Evolutionary conservation across 2,113 vertebrate species (phyloP).

Genomic region (Todiramphus saurophagus): DNA sequence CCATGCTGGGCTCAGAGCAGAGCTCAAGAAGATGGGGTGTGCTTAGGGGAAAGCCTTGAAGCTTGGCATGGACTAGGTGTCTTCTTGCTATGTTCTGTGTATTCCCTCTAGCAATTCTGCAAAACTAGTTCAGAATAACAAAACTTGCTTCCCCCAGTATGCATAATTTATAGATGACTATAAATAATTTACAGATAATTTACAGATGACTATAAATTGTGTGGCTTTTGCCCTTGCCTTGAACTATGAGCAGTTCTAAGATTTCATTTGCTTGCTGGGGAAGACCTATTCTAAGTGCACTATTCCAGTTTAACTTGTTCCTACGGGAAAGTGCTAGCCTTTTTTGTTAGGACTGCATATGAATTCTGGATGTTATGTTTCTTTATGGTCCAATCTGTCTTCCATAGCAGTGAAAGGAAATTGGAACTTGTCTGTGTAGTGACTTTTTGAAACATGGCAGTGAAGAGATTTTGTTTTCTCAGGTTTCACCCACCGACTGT

Average conservation of each 20-base stretch:
- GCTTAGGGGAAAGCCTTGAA: not conserved
- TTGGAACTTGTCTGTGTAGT: not conserved
- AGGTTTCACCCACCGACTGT: conserved; percentile 94
- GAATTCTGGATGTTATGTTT: not conserved
- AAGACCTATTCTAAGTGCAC: not conserved
- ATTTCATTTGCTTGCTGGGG: not conserved
- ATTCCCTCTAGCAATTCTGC: not conserved
- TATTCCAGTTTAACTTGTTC: not conserved
- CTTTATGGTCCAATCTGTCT: not conserved
- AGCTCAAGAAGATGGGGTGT: not conserved
- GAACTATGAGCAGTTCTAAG: not conserved
- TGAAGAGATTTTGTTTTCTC: not conserved
- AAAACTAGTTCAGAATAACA: not conserved
- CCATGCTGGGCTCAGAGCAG: not conserved
- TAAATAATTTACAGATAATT: not conserved
- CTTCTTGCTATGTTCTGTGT: not conserved
- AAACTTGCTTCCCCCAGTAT: not conserved
- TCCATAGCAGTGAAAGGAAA: not conserved
- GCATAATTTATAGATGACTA: not conserved
- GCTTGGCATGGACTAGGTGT: too few species aligned
- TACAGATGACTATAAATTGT: not conserved
- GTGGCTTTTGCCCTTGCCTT: not conserved
- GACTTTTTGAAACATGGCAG: not conserved
- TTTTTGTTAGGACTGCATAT: rapidly evolving
- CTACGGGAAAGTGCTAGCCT: not conserved